phyloP scores from a whole-genome alignment of 1,140 invertebrate species.

The Cephus cinctus region DNA sequence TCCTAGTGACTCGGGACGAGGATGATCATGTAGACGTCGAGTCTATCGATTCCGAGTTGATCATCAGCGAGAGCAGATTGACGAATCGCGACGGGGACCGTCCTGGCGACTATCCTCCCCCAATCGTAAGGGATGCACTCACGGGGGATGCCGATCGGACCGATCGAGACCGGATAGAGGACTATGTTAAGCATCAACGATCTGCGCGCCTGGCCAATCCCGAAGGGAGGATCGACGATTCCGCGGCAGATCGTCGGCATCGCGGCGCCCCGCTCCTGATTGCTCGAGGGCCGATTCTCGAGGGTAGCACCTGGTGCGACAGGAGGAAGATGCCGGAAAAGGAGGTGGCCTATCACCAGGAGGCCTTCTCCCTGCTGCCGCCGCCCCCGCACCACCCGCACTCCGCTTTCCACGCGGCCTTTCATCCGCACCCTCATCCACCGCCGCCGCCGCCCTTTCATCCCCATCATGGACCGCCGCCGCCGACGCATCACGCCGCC shows the following conservation, averaged over 20 bases:
- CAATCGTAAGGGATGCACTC: constrained; percentile 8
- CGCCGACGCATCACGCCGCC: constrained; percentile 31
- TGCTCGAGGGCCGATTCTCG: constrained; percentile 9
- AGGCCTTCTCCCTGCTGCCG: constrained; percentile 48
- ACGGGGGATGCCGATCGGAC: constrained; percentile 20
- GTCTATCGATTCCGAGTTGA: constrained; percentile 5
- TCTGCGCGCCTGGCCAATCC: constrained; percentile 28
- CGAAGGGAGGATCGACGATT: constrained; percentile 15
- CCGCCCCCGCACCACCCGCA: constrained; percentile 50
- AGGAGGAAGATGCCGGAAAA: constrained; percentile 51
- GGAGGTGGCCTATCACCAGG: constrained; percentile 54
- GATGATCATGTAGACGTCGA: constrained; percentile 20
- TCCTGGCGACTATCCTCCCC: constrained; percentile 10
- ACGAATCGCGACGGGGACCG: constrained; percentile 20
- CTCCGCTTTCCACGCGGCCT: constrained; percentile 51
- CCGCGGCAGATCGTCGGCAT: not conserved
- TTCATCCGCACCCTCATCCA: constrained; percentile 47
- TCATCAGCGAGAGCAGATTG: not conserved
- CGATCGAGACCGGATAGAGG: too few relatives aligned
- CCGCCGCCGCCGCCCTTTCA: constrained; percentile 47
- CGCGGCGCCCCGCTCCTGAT: too few relatives aligned
- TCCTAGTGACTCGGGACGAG: constrained; percentile 1
- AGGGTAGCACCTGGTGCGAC: constrained; percentile 17
- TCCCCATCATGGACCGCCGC: constrained; percentile 41
- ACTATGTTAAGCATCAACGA: too few relatives aligned